Percentiles rank a stretch among this genome's conserved stretches.
Evolutionary conservation across 2,797 vertebrate genomes (phyloP).

Genomic region (Rhyacichthys aspro): DNA sequence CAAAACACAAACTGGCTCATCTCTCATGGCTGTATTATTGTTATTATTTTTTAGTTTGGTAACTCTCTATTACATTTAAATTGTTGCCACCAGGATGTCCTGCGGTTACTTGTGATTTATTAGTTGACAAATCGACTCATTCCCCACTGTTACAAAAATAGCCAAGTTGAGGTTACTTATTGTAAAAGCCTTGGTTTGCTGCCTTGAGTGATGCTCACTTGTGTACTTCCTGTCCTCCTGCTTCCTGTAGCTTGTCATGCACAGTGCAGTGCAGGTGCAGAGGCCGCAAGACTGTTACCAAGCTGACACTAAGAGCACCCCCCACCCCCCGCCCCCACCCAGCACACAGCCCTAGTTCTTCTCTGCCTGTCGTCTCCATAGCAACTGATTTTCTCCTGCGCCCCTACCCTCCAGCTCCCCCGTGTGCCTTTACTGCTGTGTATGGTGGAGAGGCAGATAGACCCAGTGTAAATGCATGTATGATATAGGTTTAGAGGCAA

Average conservation of each 20-base stretch:
- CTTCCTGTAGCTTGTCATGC: slow-evolving; percentile 77
- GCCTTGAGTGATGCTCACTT: slow-evolving; percentile 54
- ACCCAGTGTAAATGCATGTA: slow-evolving; percentile 22
- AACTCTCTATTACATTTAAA: slow-evolving; percentile 15
- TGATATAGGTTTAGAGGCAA: slow-evolving; percentile 57
- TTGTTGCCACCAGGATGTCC: slow-evolving; percentile 60
- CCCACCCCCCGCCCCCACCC: slow-evolving; percentile 61
- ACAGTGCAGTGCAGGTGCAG: slow-evolving; percentile 79
- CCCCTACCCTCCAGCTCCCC: slow-evolving; percentile 62
- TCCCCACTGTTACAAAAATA: slow-evolving; percentile 58
- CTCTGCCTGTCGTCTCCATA: slow-evolving; percentile 78
- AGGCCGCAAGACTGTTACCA: slow-evolving; percentile 72
- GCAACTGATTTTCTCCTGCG: slow-evolving; percentile 72
- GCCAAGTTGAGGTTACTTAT: slow-evolving; percentile 45
- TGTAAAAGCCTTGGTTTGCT: slow-evolving; percentile 51
- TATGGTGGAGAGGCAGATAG: slow-evolving; percentile 36
- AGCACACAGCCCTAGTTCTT: slow-evolving; percentile 74
- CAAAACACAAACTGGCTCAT: background rate
- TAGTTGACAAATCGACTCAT: slow-evolving; percentile 30
- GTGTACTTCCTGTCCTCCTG: slow-evolving; percentile 76
- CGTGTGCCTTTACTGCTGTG: slow-evolving; percentile 54
- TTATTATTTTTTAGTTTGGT: too few species aligned
- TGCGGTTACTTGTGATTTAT: slow-evolving; percentile 53
- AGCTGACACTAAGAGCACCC: slow-evolving; percentile 71
- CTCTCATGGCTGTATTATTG: background rate